Evolutionary conservation across 2,888 invertebrate genomes (phyloP).

Genomic region (Rotaria magnacalcarata): DNA sequence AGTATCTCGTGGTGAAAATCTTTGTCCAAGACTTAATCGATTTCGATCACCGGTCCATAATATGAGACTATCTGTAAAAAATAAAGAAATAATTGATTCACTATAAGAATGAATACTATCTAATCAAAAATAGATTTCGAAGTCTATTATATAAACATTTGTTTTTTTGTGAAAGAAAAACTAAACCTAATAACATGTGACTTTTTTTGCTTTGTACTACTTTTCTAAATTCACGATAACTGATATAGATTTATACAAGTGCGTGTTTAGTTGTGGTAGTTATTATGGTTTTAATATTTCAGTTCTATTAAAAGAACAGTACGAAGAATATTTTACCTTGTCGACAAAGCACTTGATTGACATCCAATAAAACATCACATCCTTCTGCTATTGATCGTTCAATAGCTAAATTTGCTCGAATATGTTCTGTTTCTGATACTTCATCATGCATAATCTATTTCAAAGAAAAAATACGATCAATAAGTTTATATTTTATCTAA

Average conservation of each 20-base stretch:
- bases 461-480: not conserved
- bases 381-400: slow-evolving; percentile 89
- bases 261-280: too few relatives aligned
- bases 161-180: too few relatives aligned
- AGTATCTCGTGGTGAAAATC: slow-evolving; percentile 61
- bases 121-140: too few relatives aligned
- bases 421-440: slow-evolving; percentile 81
- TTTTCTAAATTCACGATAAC: too few relatives aligned
- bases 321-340: slow-evolving; percentile 61
- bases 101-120: too few relatives aligned
- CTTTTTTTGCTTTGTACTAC: too few relatives aligned
- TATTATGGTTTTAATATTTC: too few relatives aligned
- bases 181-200: too few relatives aligned
- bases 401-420: slow-evolving; percentile 81
- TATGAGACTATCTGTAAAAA: slow-evolving; percentile 68
- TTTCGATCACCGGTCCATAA: slow-evolving; percentile 56
- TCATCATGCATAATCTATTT: slow-evolving; percentile 73
- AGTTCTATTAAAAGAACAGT: too few relatives aligned
- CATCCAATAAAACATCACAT: slow-evolving; percentile 82
- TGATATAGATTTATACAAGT: too few relatives aligned
- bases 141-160: too few relatives aligned
- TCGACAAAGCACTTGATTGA: slow-evolving; percentile 84
- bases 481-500: not conserved
- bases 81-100: too few relatives aligned
- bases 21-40: slow-evolving; percentile 63